phyloP scores from a whole-genome alignment of 2,888 invertebrate species.

The Mellilla xanthometata region DNA sequence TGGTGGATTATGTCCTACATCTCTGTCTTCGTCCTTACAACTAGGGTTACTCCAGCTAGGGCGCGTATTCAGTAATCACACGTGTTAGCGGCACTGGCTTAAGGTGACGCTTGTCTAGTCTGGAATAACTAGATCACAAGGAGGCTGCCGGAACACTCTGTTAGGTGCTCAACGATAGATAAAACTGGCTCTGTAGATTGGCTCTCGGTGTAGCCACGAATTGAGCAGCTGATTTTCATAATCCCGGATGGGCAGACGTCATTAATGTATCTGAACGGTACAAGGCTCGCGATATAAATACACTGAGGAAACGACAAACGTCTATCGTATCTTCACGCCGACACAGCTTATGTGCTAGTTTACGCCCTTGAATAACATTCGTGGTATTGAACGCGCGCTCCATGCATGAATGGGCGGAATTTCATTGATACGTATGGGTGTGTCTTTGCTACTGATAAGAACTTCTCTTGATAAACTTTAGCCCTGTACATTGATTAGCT shows the following conservation, averaged over 20 bases:
- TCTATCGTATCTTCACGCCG: slow-evolving; percentile 51
- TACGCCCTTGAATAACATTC: slow-evolving; percentile 54
- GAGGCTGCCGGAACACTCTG: too few species aligned
- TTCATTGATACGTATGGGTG: slow-evolving; percentile 61
- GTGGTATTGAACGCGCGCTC: slow-evolving; percentile 51
- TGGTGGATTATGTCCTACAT: too few species aligned
- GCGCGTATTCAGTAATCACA: too few species aligned
- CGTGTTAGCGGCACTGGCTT: too few species aligned
- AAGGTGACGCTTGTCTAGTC: too few species aligned
- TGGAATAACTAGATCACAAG: too few species aligned
- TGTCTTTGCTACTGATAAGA: slow-evolving; percentile 49
- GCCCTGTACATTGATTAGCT: slow-evolving; percentile 9
- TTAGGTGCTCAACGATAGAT: too few species aligned
- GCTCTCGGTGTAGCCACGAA: too few species aligned
- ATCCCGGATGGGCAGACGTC: neutral
- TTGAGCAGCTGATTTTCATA: too few species aligned
- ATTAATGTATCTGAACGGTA: slow-evolving; percentile 2
- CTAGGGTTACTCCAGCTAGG: too few species aligned
- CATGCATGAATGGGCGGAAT: slow-evolving; percentile 65
- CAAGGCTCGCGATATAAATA: slow-evolving; percentile 30
- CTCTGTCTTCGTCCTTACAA: too few species aligned
- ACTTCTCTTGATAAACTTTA: slow-evolving; percentile 19
- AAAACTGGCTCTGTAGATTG: too few species aligned
- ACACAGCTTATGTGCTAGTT: neutral
- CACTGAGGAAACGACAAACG: slow-evolving; percentile 41